Evolutionary conservation across 2,113 vertebrate species (phyloP).

Genomic region (Condylura cristata): DNA sequence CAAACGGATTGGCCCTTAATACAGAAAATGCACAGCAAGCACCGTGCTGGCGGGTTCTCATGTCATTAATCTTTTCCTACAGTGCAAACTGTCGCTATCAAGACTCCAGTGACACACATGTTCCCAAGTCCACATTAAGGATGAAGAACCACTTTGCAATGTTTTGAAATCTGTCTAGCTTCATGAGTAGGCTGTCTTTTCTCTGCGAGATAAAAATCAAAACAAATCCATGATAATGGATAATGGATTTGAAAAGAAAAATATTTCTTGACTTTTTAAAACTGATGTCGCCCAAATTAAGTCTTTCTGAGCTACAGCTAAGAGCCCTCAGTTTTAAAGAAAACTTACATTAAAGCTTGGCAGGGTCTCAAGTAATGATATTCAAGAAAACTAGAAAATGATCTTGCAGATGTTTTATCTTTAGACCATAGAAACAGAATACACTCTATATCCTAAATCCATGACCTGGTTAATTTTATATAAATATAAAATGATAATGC

Average conservation of each 20-base stretch:
- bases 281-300: not conserved
- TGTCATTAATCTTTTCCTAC: constrained; percentile 84
- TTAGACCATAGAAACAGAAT: not conserved
- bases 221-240: constrained; percentile 63
- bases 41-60: constrained; percentile 72
- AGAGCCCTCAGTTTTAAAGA: not conserved
- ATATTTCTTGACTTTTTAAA: constrained; percentile 38
- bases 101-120: constrained; percentile 53
- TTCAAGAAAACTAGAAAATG: constrained; percentile 58
- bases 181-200: constrained; percentile 45
- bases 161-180: constrained; percentile 81
- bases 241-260: constrained; percentile 53
- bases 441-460: not conserved
- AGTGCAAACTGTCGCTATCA: constrained; percentile 72
- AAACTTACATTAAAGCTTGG: constrained; percentile 63
- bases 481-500: not conserved
- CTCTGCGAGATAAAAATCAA: constrained; percentile 61
- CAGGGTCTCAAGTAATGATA: constrained; percentile 45
- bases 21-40: constrained; percentile 80
- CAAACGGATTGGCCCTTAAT: constrained; percentile 79
- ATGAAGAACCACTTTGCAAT: constrained; percentile 72
- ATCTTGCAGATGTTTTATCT: constrained; percentile 61
- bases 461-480: constrained; percentile 26
- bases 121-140: constrained; percentile 64
- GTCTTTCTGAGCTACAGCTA: constrained; percentile 10